Conservation (phyloP, 2,797 vertebrate species). For the Odontamblyopus rebecca region DNA sequence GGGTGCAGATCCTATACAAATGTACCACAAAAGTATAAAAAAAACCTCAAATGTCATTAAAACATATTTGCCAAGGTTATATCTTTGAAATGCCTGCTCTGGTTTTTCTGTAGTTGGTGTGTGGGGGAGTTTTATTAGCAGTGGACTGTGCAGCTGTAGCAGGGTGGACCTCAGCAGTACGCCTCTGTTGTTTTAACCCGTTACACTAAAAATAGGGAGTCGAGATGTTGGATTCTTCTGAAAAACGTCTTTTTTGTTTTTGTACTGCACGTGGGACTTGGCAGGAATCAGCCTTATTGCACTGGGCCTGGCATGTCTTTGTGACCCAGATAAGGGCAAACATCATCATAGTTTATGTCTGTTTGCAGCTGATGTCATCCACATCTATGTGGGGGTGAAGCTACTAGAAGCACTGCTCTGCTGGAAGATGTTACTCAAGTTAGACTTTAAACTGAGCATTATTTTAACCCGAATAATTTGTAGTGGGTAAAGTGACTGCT, state of each 20-base stretch:
- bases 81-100: no score
- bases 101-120: constrained; percentile 14
- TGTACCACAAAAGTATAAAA: no score
- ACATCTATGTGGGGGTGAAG: no score
- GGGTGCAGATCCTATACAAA: no score
- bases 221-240: constrained; percentile 2
- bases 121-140: constrained; percentile 30
- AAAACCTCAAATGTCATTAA: no score
- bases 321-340: background rate
- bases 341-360: background rate
- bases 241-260: background rate
- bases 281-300: background rate
- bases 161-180: background rate
- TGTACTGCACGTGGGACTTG: background rate
- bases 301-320: background rate
- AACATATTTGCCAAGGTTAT: no score
- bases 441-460: no score
- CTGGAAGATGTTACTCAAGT: no score
- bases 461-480: no score
- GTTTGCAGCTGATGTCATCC: no score
- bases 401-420: no score
- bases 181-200: background rate
- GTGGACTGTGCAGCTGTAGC: constrained; percentile 41
- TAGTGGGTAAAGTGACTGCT: no score
- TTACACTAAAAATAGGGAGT: background rate